Conservation (phyloP, 2,888 invertebrate genomes). For the Andrena haemorrhoa region DNA sequence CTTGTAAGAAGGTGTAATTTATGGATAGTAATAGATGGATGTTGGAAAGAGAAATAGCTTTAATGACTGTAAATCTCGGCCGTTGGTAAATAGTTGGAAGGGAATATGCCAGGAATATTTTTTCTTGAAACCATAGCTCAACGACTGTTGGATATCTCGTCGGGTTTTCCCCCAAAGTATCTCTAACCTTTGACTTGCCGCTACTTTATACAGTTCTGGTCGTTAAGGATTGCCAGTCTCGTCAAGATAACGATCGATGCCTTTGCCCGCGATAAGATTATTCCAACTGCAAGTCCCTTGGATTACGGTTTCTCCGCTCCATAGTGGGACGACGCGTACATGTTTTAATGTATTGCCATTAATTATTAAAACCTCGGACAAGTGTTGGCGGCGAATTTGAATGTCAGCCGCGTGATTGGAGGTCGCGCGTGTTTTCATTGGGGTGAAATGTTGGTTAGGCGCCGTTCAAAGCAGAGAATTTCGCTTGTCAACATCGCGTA, state of each 20-base stretch:
- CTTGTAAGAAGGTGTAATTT: background rate
- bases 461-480: background rate
- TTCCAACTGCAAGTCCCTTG: background rate
- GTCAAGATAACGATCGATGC: conserved; percentile 36
- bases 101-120: background rate
- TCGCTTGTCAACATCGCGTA: no score
- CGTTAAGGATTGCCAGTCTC: conserved; percentile 33
- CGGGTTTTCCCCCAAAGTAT: conserved; percentile 35
- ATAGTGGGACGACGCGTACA: no score
- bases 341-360: background rate
- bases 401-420: background rate
- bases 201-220: conserved; percentile 35
- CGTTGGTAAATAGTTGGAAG: background rate
- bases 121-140: background rate
- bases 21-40: background rate
- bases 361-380: background rate
- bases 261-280: conserved; percentile 12
- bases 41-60: background rate
- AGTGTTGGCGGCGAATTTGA: background rate
- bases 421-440: background rate
- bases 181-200: conserved; percentile 55
- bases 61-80: background rate
- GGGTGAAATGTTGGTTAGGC: background rate
- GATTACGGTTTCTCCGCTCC: background rate
- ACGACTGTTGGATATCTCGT: background rate